phyloP scores from a whole-genome alignment of 2,113 vertebrate species.

The Aythya baeri region DNA sequence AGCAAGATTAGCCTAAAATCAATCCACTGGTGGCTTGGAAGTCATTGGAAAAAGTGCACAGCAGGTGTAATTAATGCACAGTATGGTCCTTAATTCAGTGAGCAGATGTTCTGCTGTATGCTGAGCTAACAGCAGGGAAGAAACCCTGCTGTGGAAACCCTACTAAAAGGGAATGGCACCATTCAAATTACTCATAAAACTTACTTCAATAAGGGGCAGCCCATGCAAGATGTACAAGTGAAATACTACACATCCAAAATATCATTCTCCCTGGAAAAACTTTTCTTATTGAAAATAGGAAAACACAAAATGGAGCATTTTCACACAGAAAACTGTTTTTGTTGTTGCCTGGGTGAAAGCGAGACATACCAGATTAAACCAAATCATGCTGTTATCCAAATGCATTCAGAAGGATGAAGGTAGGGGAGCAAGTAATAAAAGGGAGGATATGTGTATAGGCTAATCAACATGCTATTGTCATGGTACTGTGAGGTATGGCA shows the following conservation, averaged over 20 bases:
- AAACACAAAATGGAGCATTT: neutral
- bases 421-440: neutral
- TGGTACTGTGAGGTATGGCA: neutral
- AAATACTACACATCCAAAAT: neutral
- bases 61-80: conserved; percentile 56
- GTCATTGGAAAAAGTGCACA: conserved; percentile 51
- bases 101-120: conserved; percentile 52
- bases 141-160: neutral
- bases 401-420: neutral
- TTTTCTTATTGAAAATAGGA: neutral
- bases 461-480: neutral
- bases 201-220: neutral
- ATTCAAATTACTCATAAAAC: neutral
- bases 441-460: rapidly evolving
- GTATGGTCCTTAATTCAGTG: conserved; percentile 33
- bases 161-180: neutral
- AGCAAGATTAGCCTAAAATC: conserved; percentile 43
- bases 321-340: neutral
- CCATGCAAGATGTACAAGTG: neutral
- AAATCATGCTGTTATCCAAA: neutral
- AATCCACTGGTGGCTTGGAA: conserved; percentile 19
- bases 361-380: neutral
- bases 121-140: neutral
- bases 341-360: neutral
- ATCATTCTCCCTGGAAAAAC: neutral